phyloP scores from a whole-genome alignment of 2,888 invertebrate genomes.

The Subacronicta megacephala region DNA sequence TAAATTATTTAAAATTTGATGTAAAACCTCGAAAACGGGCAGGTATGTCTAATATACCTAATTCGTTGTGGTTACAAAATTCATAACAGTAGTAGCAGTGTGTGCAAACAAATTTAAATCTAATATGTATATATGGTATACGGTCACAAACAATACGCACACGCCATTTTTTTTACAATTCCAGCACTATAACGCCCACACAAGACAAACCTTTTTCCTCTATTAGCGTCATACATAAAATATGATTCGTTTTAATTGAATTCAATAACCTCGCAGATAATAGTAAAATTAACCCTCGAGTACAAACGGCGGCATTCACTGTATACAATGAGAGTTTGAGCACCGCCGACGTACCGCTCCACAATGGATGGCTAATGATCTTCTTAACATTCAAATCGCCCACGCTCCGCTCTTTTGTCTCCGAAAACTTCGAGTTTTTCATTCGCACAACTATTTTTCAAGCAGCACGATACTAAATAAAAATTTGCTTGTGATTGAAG shows the following conservation, averaged over 20 bases:
- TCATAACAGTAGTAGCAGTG: too few species aligned
- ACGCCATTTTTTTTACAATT: constrained; percentile 17
- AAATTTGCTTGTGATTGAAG: constrained; percentile 79
- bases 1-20: too few species aligned
- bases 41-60: too few species aligned
- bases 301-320: constrained; percentile 41
- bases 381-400: constrained; percentile 87
- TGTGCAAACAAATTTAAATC: too few species aligned
- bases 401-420: constrained; percentile 84
- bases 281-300: constrained; percentile 53
- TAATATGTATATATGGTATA: not conserved
- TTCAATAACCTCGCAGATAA: constrained; percentile 57
- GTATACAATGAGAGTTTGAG: constrained; percentile 71
- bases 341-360: constrained; percentile 62
- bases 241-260: constrained; percentile 52
- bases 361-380: constrained; percentile 86
- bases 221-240: constrained; percentile 42
- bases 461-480: constrained; percentile 76
- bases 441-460: constrained; percentile 83
- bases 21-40: too few species aligned
- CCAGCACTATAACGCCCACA: constrained; percentile 29
- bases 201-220: constrained; percentile 27
- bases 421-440: constrained; percentile 81
- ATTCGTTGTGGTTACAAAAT: too few species aligned
- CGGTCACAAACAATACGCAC: constrained; percentile 17